These are phyloP conservation scores for Oscheius sp. DNA, from an alignment of 2,888 invertebrate species.

Conservation along the genomic window DNA sequence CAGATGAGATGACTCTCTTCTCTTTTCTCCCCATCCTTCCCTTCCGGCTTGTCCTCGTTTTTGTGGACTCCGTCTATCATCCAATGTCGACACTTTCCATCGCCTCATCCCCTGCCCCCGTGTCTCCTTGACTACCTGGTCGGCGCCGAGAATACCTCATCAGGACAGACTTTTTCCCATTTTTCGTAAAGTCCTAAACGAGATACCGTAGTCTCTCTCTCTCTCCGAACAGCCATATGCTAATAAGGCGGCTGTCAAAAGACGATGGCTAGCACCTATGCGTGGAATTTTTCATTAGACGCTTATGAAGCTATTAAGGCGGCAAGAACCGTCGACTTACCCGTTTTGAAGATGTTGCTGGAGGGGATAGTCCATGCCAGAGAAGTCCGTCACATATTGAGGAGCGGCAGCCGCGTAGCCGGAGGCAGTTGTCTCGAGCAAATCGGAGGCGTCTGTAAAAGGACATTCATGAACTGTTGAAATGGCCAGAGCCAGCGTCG, in stretches of 20 bases:
- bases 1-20: too few relatives aligned
- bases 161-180: neutral
- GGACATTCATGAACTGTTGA: neutral
- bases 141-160: neutral
- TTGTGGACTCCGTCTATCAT: neutral
- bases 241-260: too few relatives aligned
- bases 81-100: too few relatives aligned
- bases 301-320: too few relatives aligned
- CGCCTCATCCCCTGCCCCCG: too few relatives aligned
- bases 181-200: neutral
- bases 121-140: neutral
- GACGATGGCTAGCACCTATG: neutral
- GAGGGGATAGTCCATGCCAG: slow-evolving; percentile 34
- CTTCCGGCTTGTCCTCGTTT: neutral
- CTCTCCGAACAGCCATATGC: too few relatives aligned
- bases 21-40: too few relatives aligned
- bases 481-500: too few relatives aligned
- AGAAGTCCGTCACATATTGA: slow-evolving; percentile 37
- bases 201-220: too few relatives aligned
- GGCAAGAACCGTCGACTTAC: slow-evolving; percentile 2
- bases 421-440: slow-evolving; percentile 22
- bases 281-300: slow-evolving; percentile 5
- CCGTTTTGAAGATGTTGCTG: slow-evolving; percentile 34
- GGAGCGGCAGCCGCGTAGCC: slow-evolving; percentile 28
- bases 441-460: slow-evolving; percentile 28